Conservation (phyloP, 2,113 vertebrate genomes). For the Camelus dromedarius region DNA sequence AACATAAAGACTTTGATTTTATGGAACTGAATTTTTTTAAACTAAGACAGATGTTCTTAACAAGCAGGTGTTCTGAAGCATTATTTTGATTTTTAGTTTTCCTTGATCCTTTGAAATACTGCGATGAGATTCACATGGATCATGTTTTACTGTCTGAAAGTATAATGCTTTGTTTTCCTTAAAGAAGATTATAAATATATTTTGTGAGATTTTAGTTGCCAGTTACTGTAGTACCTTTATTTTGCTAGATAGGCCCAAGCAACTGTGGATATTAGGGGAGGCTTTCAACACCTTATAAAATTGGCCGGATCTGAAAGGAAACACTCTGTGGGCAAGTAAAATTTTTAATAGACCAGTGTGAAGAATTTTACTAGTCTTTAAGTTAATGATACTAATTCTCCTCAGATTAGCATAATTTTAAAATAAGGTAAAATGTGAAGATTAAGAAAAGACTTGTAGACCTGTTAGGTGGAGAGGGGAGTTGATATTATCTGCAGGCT, state of each 20-base stretch:
- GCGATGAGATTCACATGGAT: background rate
- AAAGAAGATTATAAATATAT: slow-evolving; percentile 19
- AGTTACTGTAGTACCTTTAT: background rate
- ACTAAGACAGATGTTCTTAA: slow-evolving; percentile 51
- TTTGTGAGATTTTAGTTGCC: background rate
- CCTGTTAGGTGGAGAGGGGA: background rate
- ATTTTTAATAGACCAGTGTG: background rate
- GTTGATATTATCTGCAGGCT: background rate
- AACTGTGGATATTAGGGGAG: slow-evolving; percentile 14
- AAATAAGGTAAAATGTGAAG: background rate
- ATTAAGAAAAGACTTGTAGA: background rate
- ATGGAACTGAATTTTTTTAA: slow-evolving; percentile 39
- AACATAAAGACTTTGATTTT: slow-evolving; percentile 36
- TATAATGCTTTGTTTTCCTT: background rate
- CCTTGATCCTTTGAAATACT: slow-evolving; percentile 52
- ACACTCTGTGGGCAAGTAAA: background rate
- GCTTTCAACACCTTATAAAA: slow-evolving; percentile 43
- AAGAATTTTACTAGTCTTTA: background rate
- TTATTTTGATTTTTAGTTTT: slow-evolving; percentile 58
- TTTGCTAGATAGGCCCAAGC: background rate
- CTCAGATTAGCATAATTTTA: background rate
- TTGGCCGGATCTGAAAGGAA: slow-evolving; percentile 39
- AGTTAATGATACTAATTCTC: background rate
- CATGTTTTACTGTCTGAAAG: background rate
- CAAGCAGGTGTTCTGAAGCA: slow-evolving; percentile 54